Evolutionary conservation across 2,113 vertebrate genomes (phyloP).

Genomic region (Theropithecus gelada): DNA sequence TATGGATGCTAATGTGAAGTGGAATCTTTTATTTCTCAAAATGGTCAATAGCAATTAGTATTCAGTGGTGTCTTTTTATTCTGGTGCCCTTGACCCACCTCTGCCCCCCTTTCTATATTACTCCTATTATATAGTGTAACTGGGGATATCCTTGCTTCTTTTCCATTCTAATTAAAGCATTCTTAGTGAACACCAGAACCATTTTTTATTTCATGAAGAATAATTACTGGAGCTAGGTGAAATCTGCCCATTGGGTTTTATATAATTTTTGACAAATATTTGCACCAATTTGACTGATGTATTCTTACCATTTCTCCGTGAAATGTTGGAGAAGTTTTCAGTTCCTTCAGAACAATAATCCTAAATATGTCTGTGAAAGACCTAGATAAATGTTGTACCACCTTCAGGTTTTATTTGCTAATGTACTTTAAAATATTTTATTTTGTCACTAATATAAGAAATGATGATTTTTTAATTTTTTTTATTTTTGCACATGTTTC

Average conservation of each 20-base stretch:
- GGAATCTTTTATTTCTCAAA: background rate
- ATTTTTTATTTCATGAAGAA: conserved; percentile 23
- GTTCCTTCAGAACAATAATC: background rate
- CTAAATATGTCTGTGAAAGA: background rate
- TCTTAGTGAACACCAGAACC: background rate
- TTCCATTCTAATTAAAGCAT: conserved; percentile 42
- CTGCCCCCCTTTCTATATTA: background rate
- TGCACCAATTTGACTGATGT: background rate
- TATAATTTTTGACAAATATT: conserved; percentile 17
- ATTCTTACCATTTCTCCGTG: background rate
- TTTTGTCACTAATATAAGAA: background rate
- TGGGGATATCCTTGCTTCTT: background rate
- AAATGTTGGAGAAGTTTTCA: background rate
- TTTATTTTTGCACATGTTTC: background rate
- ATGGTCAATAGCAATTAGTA: conserved; percentile 56
- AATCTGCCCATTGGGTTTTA: background rate
- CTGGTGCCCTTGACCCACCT: conserved; percentile 29
- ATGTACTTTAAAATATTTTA: background rate
- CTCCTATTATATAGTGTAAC: conserved; percentile 16
- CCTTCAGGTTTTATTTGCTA: background rate
- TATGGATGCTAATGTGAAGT: background rate
- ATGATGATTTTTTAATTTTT: background rate
- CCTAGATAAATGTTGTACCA: background rate
- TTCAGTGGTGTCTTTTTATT: conserved; percentile 24
- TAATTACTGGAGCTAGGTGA: background rate